phyloP scores from a whole-genome alignment of 2,797 vertebrate species.

The Melanotaenia parkinsoni region DNA sequence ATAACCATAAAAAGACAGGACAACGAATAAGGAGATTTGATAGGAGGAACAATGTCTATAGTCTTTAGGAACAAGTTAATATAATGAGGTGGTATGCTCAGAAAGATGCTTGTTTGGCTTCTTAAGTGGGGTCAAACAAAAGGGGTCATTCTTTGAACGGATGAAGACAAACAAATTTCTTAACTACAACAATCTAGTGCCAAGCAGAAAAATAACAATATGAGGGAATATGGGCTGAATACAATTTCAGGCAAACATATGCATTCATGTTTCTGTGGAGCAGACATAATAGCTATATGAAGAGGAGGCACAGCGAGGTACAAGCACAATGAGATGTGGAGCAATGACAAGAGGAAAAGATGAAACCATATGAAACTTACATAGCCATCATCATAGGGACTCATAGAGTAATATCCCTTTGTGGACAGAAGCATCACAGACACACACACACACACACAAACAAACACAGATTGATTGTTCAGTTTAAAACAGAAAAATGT shows the following conservation, averaged over 20 bases:
- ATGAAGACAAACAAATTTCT: slow-evolving; percentile 29
- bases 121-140: slow-evolving; percentile 46
- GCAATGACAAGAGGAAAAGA: slow-evolving; percentile 58
- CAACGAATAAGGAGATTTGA: slow-evolving; percentile 4
- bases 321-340: slow-evolving; percentile 50
- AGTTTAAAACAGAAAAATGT: slow-evolving; percentile 59
- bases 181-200: slow-evolving; percentile 46
- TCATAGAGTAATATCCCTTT: slow-evolving; percentile 95
- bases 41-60: slow-evolving; percentile 15
- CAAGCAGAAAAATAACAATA: slow-evolving; percentile 34
- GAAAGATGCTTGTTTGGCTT: slow-evolving; percentile 31
- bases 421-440: slow-evolving; percentile 81
- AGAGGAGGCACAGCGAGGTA: slow-evolving; percentile 23
- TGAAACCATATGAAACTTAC: slow-evolving; percentile 89
- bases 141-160: slow-evolving; percentile 31
- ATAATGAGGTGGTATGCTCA: slow-evolving; percentile 23
- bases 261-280: slow-evolving; percentile 16
- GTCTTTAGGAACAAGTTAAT: slow-evolving; percentile 17
- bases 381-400: slow-evolving; percentile 94
- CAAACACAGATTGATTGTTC: slow-evolving; percentile 45
- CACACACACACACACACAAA: slow-evolving; percentile 69
- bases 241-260: slow-evolving; percentile 40
- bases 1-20: slow-evolving; percentile 4
- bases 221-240: slow-evolving; percentile 4
- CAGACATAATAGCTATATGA: slow-evolving; percentile 13